phyloP scores from a whole-genome alignment of 2,888 invertebrate species.

The Calliphora vomitoria region DNA sequence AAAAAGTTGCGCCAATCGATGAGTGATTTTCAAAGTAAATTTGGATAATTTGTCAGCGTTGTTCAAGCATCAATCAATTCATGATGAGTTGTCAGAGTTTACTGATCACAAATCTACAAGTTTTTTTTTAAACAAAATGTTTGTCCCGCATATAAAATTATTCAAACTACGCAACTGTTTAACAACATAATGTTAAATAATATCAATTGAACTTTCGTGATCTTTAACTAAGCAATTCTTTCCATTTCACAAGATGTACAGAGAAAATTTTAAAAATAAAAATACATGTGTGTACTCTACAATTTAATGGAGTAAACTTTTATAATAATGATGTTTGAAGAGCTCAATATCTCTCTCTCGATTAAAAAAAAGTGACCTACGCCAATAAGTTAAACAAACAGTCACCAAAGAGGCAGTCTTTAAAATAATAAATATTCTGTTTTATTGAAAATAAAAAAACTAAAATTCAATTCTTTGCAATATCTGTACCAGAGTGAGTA shows the following conservation, averaged over 20 bases:
- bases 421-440: not conserved
- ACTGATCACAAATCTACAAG: too few relatives aligned
- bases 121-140: too few relatives aligned
- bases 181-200: constrained; percentile 39
- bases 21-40: too few relatives aligned
- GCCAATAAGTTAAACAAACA: not conserved
- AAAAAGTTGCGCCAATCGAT: too few relatives aligned
- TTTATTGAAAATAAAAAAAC: too few relatives aligned
- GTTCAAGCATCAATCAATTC: too few relatives aligned
- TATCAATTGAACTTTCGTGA: constrained; percentile 70
- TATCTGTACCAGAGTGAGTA: too few relatives aligned
- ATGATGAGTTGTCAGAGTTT: too few relatives aligned
- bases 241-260: constrained; percentile 23
- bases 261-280: not conserved
- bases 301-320: not conserved
- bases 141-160: not conserved
- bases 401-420: too few relatives aligned
- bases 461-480: too few relatives aligned
- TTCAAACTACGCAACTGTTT: constrained; percentile 41
- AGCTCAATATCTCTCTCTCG: not conserved
- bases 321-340: not conserved
- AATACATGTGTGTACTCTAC: too few relatives aligned
- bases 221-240: constrained; percentile 49
- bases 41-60: too few relatives aligned
- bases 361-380: constrained; percentile 20